phyloP scores from a whole-genome alignment of 1,140 invertebrate species.

The Diuraphis noxia region DNA sequence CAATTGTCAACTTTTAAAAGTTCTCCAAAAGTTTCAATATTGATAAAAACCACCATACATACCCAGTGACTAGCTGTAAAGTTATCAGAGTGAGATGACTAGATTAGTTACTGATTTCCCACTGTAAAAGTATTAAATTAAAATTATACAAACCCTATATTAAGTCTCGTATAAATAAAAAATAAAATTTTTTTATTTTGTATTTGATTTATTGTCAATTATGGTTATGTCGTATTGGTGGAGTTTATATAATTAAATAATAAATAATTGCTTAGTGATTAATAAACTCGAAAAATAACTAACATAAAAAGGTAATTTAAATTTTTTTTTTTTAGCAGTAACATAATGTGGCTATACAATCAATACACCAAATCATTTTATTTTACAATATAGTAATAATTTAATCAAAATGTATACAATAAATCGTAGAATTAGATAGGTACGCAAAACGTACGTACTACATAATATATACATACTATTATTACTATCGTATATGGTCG shows the following conservation, averaged over 20 bases:
- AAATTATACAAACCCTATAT: too few relatives aligned
- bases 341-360: neutral
- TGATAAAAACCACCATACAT: too few relatives aligned
- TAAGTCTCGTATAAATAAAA: too few relatives aligned
- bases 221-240: neutral
- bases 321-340: neutral
- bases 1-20: too few relatives aligned
- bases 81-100: too few relatives aligned
- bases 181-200: too few relatives aligned
- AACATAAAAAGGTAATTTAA: neutral
- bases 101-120: too few relatives aligned
- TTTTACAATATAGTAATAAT: neutral
- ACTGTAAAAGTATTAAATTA: too few relatives aligned
- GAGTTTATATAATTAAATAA: neutral
- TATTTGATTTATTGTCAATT: too few relatives aligned
- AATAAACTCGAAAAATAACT: neutral
- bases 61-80: too few relatives aligned
- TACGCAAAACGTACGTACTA: neutral
- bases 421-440: neutral
- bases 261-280: neutral
- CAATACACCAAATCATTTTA: neutral
- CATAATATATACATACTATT: neutral
- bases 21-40: too few relatives aligned
- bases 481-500: neutral
- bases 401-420: neutral